Conservation (phyloP, 92 coral and sea anemone genomes). For the Bergia sp. region DNA sequence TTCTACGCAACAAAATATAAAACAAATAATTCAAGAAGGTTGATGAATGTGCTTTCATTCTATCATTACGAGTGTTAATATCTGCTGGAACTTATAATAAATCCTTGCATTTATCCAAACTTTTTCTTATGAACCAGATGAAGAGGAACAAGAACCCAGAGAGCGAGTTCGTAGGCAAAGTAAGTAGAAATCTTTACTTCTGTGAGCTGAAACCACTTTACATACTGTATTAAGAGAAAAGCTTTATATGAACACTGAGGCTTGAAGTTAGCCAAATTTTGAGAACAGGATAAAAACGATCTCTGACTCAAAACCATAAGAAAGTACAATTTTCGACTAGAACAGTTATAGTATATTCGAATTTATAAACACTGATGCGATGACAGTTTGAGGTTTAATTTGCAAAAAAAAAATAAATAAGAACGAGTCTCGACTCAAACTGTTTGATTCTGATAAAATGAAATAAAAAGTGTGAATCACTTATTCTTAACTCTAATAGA, state of each 20-base stretch:
- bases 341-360: too few species aligned
- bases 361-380: too few species aligned
- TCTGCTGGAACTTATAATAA: not conserved
- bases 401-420: too few species aligned
- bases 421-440: too few species aligned
- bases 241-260: not conserved
- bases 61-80: not conserved
- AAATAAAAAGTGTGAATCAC: too few species aligned
- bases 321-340: too few species aligned
- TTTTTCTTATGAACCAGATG: not conserved
- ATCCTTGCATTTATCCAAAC: not conserved
- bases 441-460: too few species aligned
- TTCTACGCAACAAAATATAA: too few species aligned
- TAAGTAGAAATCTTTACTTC: not conserved
- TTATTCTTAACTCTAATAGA: not conserved
- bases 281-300: too few species aligned
- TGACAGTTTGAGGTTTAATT: too few species aligned
- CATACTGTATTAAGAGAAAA: not conserved
- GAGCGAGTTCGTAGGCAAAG: conserved; percentile 22
- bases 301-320: too few species aligned
- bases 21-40: too few species aligned
- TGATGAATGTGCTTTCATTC: not conserved
- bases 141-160: conserved; percentile 7
- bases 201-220: not conserved
- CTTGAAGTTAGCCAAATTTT: not conserved